phyloP scores from a whole-genome alignment of 1,140 invertebrate genomes.

The Sarcophaga bullata region DNA sequence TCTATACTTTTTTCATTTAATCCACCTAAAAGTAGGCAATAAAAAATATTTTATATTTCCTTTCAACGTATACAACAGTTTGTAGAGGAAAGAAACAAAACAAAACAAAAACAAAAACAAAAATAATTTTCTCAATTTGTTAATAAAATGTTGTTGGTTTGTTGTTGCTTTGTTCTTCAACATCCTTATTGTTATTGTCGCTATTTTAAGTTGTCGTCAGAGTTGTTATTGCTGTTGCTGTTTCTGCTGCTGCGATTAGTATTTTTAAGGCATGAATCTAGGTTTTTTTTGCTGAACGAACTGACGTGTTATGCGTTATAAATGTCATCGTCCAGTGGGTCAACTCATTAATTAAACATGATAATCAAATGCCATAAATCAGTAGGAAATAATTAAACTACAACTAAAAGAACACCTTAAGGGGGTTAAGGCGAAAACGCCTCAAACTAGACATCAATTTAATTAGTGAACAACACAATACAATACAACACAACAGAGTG shows the following conservation, averaged over 20 bases:
- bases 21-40: slow-evolving; percentile 25
- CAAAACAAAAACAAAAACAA: too few relatives aligned
- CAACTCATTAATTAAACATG: slow-evolving; percentile 37
- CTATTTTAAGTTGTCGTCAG: slow-evolving; percentile 4
- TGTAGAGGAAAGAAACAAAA: too few relatives aligned
- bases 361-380: slow-evolving; percentile 41
- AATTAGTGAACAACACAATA: neutral
- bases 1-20: slow-evolving; percentile 19
- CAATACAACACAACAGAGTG: neutral
- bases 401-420: slow-evolving; percentile 26
- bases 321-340: slow-evolving; percentile 41
- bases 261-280: too few relatives aligned
- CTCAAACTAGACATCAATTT: slow-evolving; percentile 11
- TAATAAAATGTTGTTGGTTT: neutral
- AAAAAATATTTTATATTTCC: slow-evolving; percentile 10
- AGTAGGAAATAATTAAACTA: slow-evolving; percentile 35
- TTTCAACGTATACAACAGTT: slow-evolving; percentile 4
- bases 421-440: slow-evolving; percentile 9
- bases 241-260: neutral
- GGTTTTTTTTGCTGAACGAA: neutral
- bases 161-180: neutral
- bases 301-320: slow-evolving; percentile 36
- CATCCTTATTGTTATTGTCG: neutral
- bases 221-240: neutral
- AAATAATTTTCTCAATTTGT: neutral